Base-by-base conservation (phyloP, 53 echinoderm and acorn worm species). In the Actinopyga echinites region DNA sequence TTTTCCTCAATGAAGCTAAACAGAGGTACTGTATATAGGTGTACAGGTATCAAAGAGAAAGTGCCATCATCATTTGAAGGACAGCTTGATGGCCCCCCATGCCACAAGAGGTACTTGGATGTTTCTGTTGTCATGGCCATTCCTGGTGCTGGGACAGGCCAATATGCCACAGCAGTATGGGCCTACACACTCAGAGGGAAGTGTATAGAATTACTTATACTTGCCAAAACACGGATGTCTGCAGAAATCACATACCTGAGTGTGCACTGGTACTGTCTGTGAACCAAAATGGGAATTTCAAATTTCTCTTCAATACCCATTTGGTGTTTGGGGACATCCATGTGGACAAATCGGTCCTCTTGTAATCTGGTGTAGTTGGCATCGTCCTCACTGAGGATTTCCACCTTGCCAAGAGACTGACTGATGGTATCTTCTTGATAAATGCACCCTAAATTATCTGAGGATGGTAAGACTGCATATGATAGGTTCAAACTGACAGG, bases 281-380 rank as follows among this genome's bases (percentile, higher is more conserved):
- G 92, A 53, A 92, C 78, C 11, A 83, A 67, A 29, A 89, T 89
- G 10, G 89, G 61, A 54, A 89, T 87, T 43, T 86, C 85, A 79
- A 92, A 89, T 25, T 79, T 79, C 36, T 83, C 89, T 32, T 83
- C 43, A n/a, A 83, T 29, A 33, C 86, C 86, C 4, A 92, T 42
- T 15, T 86, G 79, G 13, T 55, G 40, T 57, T 79, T 86, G 6
- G 89, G 92, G 19, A 90, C 43, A 33, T 92, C 69, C 65, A 92
- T 77, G 83, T 89, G 89, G 32, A 92, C 73, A 49, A 74, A 63
- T 15, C 82, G 42, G 38, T 92, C 84, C n/a, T 92, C 92, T 74
- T 64, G 86, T 15, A 89, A 36, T 53, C 69, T 80, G 21, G 57
- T 81, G 25, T 80, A 80, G 32, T 77, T 54, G 2, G 19, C 43